Conservation (phyloP, 2,797 vertebrate genomes). For the Cryptoprocta ferox region DNA sequence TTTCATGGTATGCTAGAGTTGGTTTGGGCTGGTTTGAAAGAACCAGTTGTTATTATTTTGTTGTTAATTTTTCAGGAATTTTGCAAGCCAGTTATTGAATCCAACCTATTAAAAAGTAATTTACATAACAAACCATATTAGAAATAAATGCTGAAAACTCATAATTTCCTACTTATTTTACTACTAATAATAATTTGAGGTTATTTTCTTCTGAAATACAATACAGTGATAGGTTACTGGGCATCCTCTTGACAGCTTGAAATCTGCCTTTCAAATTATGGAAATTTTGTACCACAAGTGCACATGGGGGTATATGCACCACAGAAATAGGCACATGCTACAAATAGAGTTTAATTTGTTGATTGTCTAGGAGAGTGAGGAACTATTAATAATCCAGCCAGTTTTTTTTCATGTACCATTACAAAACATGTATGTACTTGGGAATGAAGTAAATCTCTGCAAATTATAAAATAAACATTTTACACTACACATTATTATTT, state of each 20-base stretch:
- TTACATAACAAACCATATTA: neutral
- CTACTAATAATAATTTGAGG: neutral
- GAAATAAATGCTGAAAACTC: neutral
- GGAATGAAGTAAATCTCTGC: neutral
- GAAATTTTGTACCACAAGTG: neutral
- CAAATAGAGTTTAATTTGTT: neutral
- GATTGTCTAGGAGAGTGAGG: neutral
- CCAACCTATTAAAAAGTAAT: neutral
- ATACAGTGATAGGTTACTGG: neutral
- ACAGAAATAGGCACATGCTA: neutral
- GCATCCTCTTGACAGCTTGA: neutral
- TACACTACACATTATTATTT: neutral
- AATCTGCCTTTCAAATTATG: neutral
- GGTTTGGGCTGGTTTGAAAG: neutral
- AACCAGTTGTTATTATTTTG: neutral
- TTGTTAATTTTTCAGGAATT: neutral
- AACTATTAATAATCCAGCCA: neutral
- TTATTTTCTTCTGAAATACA: slow-evolving; percentile 18
- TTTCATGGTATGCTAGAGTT: neutral
- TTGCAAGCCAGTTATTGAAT: neutral
- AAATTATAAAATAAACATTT: neutral
- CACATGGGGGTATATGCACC: neutral
- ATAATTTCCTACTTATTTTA: neutral
- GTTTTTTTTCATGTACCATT: neutral
- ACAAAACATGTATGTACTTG: neutral